Evolutionary conservation across 30 jellyfish, hydroid and myxozoan genomes (phyloP).

Genomic region (Aurelia aurita complex sp. Pacific): DNA sequence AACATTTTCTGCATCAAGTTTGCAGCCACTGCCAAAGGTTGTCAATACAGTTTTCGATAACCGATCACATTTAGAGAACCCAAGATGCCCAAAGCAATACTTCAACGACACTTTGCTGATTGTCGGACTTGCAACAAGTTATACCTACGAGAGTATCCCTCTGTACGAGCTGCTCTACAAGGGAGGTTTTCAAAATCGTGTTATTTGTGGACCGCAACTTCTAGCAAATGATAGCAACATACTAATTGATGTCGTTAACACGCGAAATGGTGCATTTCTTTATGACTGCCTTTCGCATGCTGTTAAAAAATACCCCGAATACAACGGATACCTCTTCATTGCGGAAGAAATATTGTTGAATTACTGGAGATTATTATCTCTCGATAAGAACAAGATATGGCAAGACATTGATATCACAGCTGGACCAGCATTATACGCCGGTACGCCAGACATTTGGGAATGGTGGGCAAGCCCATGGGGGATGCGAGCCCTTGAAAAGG

Average conservation of each 20-base stretch:
- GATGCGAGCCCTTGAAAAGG: slow-evolving; percentile 91
- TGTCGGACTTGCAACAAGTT: slow-evolving; percentile 62
- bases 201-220: slow-evolving; percentile 75
- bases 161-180: slow-evolving; percentile 79
- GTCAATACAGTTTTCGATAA: slow-evolving; percentile 5
- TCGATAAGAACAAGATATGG: slow-evolving; percentile 67
- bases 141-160: slow-evolving; percentile 91
- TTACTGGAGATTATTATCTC: slow-evolving; percentile 59
- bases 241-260: slow-evolving; percentile 57
- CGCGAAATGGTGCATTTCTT: slow-evolving; percentile 91
- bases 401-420: slow-evolving; percentile 42
- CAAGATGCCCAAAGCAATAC: slow-evolving; percentile 52
- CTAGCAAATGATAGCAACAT: slow-evolving; percentile 67
- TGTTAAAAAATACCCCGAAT: slow-evolving; percentile 56
- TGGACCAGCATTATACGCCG: slow-evolving; percentile 90
- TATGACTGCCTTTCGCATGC: slow-evolving; percentile 88
- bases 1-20: too few species aligned
- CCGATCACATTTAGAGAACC: neutral
- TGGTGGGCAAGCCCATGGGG: slow-evolving; percentile 99
- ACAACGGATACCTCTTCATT: slow-evolving; percentile 78
- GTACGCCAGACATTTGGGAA: slow-evolving; percentile 85
- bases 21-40: slow-evolving; percentile 30
- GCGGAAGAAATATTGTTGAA: slow-evolving; percentile 82
- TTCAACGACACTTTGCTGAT: slow-evolving; percentile 75
- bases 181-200: slow-evolving; percentile 78